Conservation (phyloP, 1,140 invertebrate genomes). For the Aphelenchoides fujianensis region DNA sequence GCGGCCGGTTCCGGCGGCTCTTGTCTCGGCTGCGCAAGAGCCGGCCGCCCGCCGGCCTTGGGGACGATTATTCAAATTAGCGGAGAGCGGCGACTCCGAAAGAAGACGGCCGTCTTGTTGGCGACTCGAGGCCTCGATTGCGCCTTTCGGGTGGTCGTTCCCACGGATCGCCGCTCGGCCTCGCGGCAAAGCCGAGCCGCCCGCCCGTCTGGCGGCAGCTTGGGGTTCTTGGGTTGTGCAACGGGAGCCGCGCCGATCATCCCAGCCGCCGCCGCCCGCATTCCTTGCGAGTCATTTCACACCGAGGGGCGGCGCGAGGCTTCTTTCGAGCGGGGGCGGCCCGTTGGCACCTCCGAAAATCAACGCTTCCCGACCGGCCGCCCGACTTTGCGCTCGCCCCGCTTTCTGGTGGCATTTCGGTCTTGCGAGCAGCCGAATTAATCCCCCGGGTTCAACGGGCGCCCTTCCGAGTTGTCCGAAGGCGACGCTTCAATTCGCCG, state of each 20-base stretch:
- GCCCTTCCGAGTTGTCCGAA: neutral
- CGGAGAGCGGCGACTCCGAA: too few species aligned
- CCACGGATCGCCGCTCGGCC: neutral
- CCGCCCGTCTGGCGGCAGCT: too few species aligned
- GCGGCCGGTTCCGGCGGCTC: neutral
- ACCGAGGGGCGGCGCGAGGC: neutral
- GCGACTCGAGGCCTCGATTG: neutral
- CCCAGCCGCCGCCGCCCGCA: too few species aligned
- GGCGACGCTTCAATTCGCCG: neutral
- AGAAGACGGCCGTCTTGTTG: neutral
- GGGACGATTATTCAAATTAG: slow-evolving; percentile 1
- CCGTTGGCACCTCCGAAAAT: neutral
- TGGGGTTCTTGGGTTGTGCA: neutral
- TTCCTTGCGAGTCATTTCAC: neutral
- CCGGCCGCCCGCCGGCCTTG: neutral
- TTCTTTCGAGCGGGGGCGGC: neutral
- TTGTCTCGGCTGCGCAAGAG: neutral
- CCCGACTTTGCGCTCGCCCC: neutral
- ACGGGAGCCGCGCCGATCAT: neutral
- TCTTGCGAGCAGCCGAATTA: too few species aligned
- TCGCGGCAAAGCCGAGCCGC: too few species aligned
- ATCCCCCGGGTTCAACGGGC: neutral
- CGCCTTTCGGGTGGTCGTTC: neutral
- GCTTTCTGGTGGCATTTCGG: neutral
- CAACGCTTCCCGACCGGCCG: neutral